These are phyloP conservation scores for Campaea margaritaria DNA, from an alignment of 2,888 invertebrate species.

Conservation along the genomic window DNA sequence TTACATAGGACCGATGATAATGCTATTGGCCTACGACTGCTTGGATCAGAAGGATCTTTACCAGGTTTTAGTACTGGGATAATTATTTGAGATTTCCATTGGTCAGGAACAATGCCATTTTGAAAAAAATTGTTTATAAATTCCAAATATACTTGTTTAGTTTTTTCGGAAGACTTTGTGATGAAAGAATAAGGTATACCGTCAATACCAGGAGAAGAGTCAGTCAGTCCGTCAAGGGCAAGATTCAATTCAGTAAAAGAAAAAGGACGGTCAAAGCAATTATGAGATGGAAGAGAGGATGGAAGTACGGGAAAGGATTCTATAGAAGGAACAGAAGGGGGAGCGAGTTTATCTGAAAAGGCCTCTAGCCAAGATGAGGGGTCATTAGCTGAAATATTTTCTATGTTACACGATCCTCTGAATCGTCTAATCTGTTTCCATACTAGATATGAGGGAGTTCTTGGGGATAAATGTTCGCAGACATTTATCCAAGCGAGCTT, in stretches of 20 bases:
- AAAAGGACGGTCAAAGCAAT: constrained; percentile 2
- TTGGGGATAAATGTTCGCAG: constrained; percentile 27
- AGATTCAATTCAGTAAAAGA: constrained; percentile 11
- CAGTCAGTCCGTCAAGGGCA: constrained; percentile 16
- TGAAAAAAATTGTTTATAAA: no score
- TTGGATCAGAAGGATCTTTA: constrained; percentile 33
- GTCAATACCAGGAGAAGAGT: constrained; percentile 25
- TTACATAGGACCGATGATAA: constrained; percentile 37
- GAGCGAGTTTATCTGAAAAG: neutral
- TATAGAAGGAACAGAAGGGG: neutral
- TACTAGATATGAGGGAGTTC: constrained; percentile 16
- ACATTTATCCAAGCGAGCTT: constrained; percentile 21
- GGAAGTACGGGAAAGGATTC: neutral
- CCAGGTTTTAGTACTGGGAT: constrained; percentile 44
- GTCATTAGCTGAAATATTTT: no score
- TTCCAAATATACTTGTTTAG: no score
- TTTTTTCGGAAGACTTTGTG: no score
- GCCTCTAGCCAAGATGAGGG: neutral
- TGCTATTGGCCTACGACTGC: constrained; percentile 40
- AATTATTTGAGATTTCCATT: constrained; percentile 42
- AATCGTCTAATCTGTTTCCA: constrained; percentile 25
- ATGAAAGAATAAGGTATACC: constrained; percentile 23
- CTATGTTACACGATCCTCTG: neutral
- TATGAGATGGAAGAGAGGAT: no score
- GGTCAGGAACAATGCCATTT: constrained; percentile 11